Evolutionary conservation across 2,797 vertebrate genomes (phyloP), one percentile per base, ranked within the genome.

Genomic region (Macropodus opercularis): DNA sequence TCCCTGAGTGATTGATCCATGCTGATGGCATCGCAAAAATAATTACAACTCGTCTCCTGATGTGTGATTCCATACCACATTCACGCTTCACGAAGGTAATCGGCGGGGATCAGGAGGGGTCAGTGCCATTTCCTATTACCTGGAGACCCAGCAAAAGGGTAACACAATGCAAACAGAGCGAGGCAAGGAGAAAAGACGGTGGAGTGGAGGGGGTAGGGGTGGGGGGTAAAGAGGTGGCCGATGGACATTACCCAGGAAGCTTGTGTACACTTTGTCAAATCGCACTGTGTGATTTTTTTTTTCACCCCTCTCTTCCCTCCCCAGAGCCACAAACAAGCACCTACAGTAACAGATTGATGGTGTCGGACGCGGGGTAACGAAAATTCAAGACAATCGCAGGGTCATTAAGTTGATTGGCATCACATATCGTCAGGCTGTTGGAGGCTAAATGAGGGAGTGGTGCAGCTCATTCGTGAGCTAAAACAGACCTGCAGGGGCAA

Each of bases 1-100:
- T 91, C 87, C 78, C 85, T 82, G 85, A 88, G 86, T 96, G 96
- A 98, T 95, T 96, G 96, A 98, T 98, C 93, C 90, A 87, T 94
- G 94, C 94, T 97, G 96, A 98, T 95, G 93, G 95, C 94, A 88
- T 91, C 88, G 92, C 95, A 94, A 91, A 96, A 96, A 96, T 96
- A 97, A 98, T 96, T 95, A 96, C 90, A 92, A 92, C 86, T 91
- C 86, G 89, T 92, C 94, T 94, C 93, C 92, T 96, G 95, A 98
- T 94, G 95, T 95, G 96, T 95, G 95, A 95, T 95, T 94, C 94
- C 90, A 88, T 91, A 92, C 90, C 92, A 93, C 91, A 90, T 94
- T 96, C 95, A 95, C 94, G 93, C 94, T 94, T 95, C 95, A 93
- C 90, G 88, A 94, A 96, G 94, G 95, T 95, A 95, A 95, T 95